Base-by-base conservation (phyloP, 2,797 vertebrate species). In the Percopsis omiscomaycus region DNA sequence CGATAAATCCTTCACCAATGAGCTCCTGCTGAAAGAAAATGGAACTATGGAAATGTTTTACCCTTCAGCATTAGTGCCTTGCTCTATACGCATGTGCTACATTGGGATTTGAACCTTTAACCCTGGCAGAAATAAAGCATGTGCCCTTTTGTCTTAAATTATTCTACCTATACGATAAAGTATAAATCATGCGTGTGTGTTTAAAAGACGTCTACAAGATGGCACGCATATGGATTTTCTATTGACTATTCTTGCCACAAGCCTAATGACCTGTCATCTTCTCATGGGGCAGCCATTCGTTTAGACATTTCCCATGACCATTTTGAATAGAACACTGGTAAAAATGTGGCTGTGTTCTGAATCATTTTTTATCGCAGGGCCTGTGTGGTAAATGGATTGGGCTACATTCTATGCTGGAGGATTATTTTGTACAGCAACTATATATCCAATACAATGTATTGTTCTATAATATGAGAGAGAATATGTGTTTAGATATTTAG, bases 261-360 rank as follows among this genome's bases (percentile, higher is more conserved):
- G 75, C 58, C 28, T 32, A 32, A 12, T 71, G 68, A 61, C 72
- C 63, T 60, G 66, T 14, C 46, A 44, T 53, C 8, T 28, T 10
- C 10, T 15, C 48, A 49, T 3, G 65, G 66, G 57, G 57, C 64
- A 16, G 52, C 32, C 55, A 12, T 50, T 71, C 50, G 3, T 59
- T 64, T 32, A 46, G 64, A 60, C 61, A 68, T 63, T 80, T 86
- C 83, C 81, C 78, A 78, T 64, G 77, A 58, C 73, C 16, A 58
- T 55, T 29, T 70, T 73, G 71, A 64, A 12, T 14, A 61, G 79
- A 70, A 22, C 45, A 44, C 63, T 69, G 82, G 4, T 69, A 73
- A 72, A 82, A 82, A 52, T 49, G 16, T 49, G 22, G 71, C 46
- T 46, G 16, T 51, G 55, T 10, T 52, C 64, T 37, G 30, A 75